phyloP scores from a whole-genome alignment of 2,113 vertebrate species.

The Nyctereutes procyonoides region DNA sequence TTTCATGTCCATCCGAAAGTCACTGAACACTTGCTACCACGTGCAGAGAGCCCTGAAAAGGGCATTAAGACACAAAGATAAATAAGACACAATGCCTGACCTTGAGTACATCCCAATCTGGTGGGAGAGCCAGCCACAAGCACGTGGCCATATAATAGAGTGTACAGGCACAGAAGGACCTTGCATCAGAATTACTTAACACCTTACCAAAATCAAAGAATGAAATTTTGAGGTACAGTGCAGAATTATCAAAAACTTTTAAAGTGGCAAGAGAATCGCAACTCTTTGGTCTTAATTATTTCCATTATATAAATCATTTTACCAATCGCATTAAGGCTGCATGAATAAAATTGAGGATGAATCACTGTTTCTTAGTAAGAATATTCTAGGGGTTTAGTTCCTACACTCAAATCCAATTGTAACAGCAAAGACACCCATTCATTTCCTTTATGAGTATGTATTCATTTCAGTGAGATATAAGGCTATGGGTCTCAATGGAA shows the following conservation, averaged over 20 bases:
- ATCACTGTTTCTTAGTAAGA: not conserved
- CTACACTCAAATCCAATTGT: not conserved
- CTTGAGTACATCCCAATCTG: not conserved
- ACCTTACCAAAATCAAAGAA: constrained; percentile 34
- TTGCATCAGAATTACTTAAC: not conserved
- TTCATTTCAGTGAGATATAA: not conserved
- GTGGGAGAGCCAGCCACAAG: not conserved
- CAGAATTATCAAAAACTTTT: constrained; percentile 9
- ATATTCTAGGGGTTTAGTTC: not conserved
- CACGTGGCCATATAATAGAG: not conserved
- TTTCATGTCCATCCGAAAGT: not conserved
- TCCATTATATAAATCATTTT: not conserved
- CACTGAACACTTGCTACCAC: not conserved
- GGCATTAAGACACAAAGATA: not conserved
- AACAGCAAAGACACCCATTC: not conserved
- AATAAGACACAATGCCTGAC: not conserved
- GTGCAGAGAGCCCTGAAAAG: not conserved
- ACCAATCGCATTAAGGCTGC: not conserved
- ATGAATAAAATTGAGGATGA: not conserved
- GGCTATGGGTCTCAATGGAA: not conserved
- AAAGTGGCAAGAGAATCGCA: not conserved
- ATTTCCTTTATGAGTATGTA: not conserved
- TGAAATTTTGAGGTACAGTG: constrained; percentile 18
- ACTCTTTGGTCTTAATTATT: not conserved
- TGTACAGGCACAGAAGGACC: not conserved